These are phyloP conservation scores for Doris montereyensis DNA, from an alignment of 2,888 invertebrate genomes.

Conservation along the genomic window DNA sequence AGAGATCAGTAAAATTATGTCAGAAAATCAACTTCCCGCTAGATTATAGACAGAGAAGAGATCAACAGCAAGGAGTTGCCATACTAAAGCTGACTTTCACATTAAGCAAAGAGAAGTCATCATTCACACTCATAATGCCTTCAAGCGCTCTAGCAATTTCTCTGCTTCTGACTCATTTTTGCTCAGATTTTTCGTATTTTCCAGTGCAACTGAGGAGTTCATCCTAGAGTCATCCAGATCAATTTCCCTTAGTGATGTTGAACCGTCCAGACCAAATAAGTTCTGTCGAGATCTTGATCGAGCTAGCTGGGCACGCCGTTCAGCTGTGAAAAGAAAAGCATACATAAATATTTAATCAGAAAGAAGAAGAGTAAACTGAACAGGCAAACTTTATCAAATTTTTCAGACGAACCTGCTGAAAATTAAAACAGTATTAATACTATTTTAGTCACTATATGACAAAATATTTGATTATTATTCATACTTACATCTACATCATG, in stretches of 20 bases:
- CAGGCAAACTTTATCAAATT: too few relatives aligned
- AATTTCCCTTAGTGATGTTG: conserved; percentile 64
- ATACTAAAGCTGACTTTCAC: too few relatives aligned
- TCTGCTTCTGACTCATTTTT: conserved; percentile 63
- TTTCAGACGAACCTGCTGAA: too few relatives aligned
- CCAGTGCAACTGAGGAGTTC: conserved; percentile 34
- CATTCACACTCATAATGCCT: conserved; percentile 56
- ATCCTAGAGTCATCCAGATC: conserved; percentile 60
- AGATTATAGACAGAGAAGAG: too few relatives aligned
- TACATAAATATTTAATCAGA: too few relatives aligned
- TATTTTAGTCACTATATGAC: too few relatives aligned
- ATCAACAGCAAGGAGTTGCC: too few relatives aligned
- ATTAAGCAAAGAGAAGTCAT: too few relatives aligned
- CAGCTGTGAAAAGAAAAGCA: conserved; percentile 79
- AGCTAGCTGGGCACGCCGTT: conserved; percentile 90
- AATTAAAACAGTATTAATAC: too few relatives aligned
- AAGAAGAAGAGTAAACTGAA: not conserved
- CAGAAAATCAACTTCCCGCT: too few relatives aligned
- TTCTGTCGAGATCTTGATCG: conserved; percentile 84
- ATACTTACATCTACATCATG: too few relatives aligned
- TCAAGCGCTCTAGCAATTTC: conserved; percentile 62
- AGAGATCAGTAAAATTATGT: not conserved
- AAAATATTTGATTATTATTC: too few relatives aligned
- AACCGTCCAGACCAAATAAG: conserved; percentile 57
- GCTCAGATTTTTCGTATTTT: conserved; percentile 31